Percentiles rank a stretch among this genome's conserved stretches.
Conservation (phyloP, 2,113 vertebrate species). For the Myotis davidii region DNA sequence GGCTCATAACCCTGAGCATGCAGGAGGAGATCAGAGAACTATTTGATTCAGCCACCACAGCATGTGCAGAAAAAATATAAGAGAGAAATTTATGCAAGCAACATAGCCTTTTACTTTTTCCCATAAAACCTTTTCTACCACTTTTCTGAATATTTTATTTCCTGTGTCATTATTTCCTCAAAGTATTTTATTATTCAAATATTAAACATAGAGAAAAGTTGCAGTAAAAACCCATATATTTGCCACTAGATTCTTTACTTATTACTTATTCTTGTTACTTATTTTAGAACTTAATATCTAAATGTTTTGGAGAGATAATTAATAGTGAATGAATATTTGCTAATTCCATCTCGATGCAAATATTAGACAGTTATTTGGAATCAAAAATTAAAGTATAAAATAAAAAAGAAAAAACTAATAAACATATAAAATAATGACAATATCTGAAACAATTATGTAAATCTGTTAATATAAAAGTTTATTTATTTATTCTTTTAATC, state of each 20-base stretch:
- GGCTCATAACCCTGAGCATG: not conserved
- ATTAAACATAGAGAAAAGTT: not conserved
- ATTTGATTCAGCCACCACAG: no score
- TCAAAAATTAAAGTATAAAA: not conserved
- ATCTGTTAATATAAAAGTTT: not conserved
- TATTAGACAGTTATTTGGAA: not conserved
- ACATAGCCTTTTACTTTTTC: not conserved
- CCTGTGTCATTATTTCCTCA: not conserved
- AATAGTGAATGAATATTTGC: not conserved
- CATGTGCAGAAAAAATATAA: not conserved
- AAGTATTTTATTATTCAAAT: not conserved
- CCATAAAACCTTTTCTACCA: not conserved
- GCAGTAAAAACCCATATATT: not conserved
- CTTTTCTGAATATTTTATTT: not conserved
- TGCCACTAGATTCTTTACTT: not conserved
- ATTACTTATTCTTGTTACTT: not conserved
- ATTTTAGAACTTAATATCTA: not conserved
- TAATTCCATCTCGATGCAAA: not conserved
- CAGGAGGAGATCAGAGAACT: not conserved
- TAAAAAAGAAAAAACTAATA: not conserved
- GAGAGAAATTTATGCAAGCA: not conserved
- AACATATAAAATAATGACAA: not conserved
- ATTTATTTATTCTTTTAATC: not conserved
- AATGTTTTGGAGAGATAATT: not conserved
- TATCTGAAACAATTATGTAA: not conserved